Conservation (phyloP, 2,888 invertebrate species). For the Xestoiulus laeticollis region DNA sequence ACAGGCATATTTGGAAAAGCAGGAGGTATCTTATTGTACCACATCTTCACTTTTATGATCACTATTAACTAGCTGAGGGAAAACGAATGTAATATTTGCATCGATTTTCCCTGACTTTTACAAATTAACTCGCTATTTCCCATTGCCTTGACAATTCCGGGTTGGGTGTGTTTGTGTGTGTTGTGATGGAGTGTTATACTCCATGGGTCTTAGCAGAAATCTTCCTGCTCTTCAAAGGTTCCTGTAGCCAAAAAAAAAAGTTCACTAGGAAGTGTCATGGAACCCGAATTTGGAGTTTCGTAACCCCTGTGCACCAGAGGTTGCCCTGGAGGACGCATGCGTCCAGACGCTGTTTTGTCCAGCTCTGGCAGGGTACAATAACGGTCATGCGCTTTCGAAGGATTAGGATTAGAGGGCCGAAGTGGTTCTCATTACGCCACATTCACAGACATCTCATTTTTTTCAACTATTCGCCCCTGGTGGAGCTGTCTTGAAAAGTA, state of each 20-base stretch:
- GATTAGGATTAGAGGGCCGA: not conserved
- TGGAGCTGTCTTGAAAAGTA: not conserved
- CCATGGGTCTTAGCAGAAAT: too few relatives aligned
- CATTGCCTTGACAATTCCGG: too few relatives aligned
- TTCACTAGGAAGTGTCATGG: conserved; percentile 1
- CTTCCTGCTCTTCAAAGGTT: not conserved
- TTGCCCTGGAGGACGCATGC: not conserved
- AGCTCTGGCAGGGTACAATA: not conserved
- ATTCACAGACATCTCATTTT: not conserved
- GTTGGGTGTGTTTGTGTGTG: too few relatives aligned
- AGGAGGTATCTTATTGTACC: too few relatives aligned
- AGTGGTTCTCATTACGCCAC: conserved; percentile 6
- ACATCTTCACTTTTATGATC: too few relatives aligned
- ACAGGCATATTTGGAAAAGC: too few relatives aligned
- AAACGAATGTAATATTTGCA: too few relatives aligned
- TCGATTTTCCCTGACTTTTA: too few relatives aligned
- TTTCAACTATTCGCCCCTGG: not conserved
- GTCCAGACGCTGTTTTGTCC: not conserved
- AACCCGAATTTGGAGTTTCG: not conserved
- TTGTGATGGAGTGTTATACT: too few relatives aligned
- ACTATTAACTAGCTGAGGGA: too few relatives aligned
- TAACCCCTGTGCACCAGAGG: not conserved
- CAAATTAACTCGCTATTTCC: too few relatives aligned
- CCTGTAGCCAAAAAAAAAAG: not conserved
- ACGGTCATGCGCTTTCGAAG: not conserved